Percentiles rank a stretch among this genome's conserved stretches.
Evolutionary conservation across 2,888 invertebrate species (phyloP).

Genomic region (Acrobasis consociella): DNA sequence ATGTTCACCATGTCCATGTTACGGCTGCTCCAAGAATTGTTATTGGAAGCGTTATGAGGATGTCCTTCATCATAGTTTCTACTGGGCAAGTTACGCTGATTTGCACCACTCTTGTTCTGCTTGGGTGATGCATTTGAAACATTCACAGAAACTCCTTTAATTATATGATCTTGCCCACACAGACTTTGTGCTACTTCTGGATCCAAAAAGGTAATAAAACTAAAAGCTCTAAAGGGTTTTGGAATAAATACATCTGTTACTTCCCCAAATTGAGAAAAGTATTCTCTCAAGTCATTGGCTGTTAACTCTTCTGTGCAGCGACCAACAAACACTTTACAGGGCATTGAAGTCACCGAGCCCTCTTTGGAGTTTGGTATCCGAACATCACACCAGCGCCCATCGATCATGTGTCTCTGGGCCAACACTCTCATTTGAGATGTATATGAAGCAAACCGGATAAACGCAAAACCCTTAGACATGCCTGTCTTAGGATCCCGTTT

Average conservation of each 20-base stretch:
- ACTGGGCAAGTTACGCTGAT: slow-evolving; percentile 69
- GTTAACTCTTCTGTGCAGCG: slow-evolving; percentile 92
- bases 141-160: slow-evolving; percentile 94
- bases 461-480: slow-evolving; percentile 99
- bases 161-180: slow-evolving; percentile 92
- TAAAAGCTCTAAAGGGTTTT: slow-evolving; percentile 91
- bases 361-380: slow-evolving; percentile 98
- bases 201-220: slow-evolving; percentile 93
- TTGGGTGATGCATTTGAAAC: slow-evolving; percentile 95
- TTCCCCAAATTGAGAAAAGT: slow-evolving; percentile 91
- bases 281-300: slow-evolving; percentile 89
- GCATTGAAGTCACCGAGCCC: slow-evolving; percentile 87
- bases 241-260: slow-evolving; percentile 95
- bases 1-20: slow-evolving; percentile 80
- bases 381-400: slow-evolving; percentile 99
- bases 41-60: slow-evolving; percentile 71
- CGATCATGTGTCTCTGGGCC: slow-evolving; percentile 97
- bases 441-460: slow-evolving; percentile 97
- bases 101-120: slow-evolving; percentile 82
- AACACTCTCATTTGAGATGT: slow-evolving; percentile 97
- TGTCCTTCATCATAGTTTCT: slow-evolving; percentile 76
- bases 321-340: slow-evolving; percentile 93
- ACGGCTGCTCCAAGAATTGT: slow-evolving; percentile 77
- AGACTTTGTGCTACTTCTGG: slow-evolving; percentile 90
- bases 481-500: slow-evolving; percentile 96